phyloP scores from a whole-genome alignment of 2,797 vertebrate genomes.

The Pachyuromys duprasi region DNA sequence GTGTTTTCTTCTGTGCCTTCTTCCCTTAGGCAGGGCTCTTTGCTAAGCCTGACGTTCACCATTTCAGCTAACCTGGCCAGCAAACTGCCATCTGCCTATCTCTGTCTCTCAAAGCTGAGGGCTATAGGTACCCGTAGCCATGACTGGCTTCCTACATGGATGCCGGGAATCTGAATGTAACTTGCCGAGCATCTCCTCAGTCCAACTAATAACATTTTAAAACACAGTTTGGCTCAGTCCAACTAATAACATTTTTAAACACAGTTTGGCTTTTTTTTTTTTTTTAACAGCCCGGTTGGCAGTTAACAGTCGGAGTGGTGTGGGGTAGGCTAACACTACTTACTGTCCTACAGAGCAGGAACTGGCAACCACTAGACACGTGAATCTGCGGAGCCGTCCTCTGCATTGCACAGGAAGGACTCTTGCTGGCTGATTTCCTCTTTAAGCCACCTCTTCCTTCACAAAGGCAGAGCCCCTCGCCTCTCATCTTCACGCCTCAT shows the following conservation, averaged over 20 bases:
- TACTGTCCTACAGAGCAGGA: not conserved
- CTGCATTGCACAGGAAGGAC: not conserved
- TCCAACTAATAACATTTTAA: not conserved
- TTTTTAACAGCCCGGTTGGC: not conserved
- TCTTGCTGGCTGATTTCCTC: not conserved
- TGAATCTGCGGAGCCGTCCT: slow-evolving; percentile 2
- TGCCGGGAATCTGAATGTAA: not conserved
- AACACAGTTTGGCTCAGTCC: too few species aligned
- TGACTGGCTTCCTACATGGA: not conserved
- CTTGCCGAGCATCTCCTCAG: not conserved
- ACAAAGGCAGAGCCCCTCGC: not conserved
- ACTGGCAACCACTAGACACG: not conserved
- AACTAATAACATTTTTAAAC: too few species aligned
- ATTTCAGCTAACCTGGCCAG: not conserved
- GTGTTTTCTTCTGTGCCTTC: not conserved
- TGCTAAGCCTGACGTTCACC: not conserved
- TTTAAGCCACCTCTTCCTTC: not conserved
- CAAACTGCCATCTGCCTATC: not conserved
- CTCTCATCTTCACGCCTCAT: not conserved
- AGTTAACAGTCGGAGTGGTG: not conserved
- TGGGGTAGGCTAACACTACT: not conserved
- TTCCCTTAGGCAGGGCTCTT: not conserved
- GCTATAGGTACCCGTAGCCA: not conserved
- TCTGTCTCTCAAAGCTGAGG: not conserved
- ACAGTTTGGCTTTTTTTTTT: not conserved